A percentile compares a stretch with the other conserved stretches of the same genome.
Conservation (phyloP, 2,888 invertebrate genomes). For the Gastracanthus pulcherrimus region DNA sequence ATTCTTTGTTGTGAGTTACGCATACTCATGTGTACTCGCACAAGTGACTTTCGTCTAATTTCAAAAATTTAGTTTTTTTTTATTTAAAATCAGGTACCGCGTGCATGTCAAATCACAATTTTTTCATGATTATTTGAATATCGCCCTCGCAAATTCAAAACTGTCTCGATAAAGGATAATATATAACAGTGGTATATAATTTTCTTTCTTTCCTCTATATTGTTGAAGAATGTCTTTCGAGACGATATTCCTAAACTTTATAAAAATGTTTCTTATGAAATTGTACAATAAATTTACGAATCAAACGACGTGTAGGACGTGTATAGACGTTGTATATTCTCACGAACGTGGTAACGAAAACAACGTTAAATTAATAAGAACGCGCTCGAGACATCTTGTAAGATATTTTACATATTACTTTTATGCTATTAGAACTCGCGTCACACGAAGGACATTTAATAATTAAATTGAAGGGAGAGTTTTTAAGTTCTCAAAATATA, state of each 20-base stretch:
- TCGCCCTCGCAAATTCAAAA: slow-evolving; percentile 40
- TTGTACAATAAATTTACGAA: slow-evolving; percentile 61
- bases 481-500: slow-evolving; percentile 49
- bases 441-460: background rate
- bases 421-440: slow-evolving; percentile 6
- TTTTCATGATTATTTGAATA: background rate
- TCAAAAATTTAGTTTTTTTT: background rate
- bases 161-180: slow-evolving; percentile 1
- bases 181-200: slow-evolving; percentile 62
- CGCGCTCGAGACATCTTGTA: slow-evolving; percentile 42
- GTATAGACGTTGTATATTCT: background rate
- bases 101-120: slow-evolving; percentile 9
- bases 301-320: slow-evolving; percentile 29
- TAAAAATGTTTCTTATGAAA: slow-evolving; percentile 63
- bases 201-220: slow-evolving; percentile 61
- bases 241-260: slow-evolving; percentile 56
- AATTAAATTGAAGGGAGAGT: slow-evolving; percentile 29
- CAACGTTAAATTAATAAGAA: slow-evolving; percentile 13
- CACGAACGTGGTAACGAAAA: slow-evolving; percentile 6
- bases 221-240: slow-evolving; percentile 52
- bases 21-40: background rate
- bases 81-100: background rate
- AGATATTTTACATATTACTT: slow-evolving; percentile 24
- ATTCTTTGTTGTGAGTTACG: background rate
- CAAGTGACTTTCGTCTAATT: too few species aligned